Conservation (phyloP, 2,888 invertebrate genomes). For the Fissipunctia ypsillon region DNA sequence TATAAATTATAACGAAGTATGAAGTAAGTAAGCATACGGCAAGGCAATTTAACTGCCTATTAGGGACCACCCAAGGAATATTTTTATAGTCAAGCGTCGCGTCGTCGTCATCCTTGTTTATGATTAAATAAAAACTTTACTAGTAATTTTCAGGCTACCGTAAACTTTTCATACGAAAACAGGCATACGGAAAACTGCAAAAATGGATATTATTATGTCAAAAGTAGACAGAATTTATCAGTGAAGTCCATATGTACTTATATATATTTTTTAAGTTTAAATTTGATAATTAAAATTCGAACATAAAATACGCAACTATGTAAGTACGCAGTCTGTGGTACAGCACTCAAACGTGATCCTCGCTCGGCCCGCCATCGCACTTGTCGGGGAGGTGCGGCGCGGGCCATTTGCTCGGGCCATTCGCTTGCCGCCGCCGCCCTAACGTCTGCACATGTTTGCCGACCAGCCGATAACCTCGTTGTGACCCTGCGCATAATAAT, state of each 20-base stretch:
- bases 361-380: constrained; percentile 19
- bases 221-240: neutral
- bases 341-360: constrained; percentile 47
- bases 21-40: neutral
- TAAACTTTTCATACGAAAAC: neutral
- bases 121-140: constrained; percentile 35
- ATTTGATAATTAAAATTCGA: too few species aligned
- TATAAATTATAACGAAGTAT: constrained; percentile 15
- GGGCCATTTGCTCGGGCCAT: constrained; percentile 53
- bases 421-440: constrained; percentile 56
- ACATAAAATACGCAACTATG: constrained; percentile 20
- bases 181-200: too few species aligned
- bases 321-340: too few species aligned
- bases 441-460: constrained; percentile 66
- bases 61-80: constrained; percentile 26
- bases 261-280: too few species aligned
- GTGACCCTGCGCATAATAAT: constrained; percentile 61
- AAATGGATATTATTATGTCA: neutral
- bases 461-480: constrained; percentile 62
- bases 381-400: constrained; percentile 32
- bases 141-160: constrained; percentile 1
- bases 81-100: constrained; percentile 25
- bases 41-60: constrained; percentile 8
- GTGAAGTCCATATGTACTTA: too few species aligned
- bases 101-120: constrained; percentile 9